These are phyloP conservation scores for Rousettus madagascariensis DNA, from an alignment of 2,797 vertebrate species.

Conservation along the genomic window DNA sequence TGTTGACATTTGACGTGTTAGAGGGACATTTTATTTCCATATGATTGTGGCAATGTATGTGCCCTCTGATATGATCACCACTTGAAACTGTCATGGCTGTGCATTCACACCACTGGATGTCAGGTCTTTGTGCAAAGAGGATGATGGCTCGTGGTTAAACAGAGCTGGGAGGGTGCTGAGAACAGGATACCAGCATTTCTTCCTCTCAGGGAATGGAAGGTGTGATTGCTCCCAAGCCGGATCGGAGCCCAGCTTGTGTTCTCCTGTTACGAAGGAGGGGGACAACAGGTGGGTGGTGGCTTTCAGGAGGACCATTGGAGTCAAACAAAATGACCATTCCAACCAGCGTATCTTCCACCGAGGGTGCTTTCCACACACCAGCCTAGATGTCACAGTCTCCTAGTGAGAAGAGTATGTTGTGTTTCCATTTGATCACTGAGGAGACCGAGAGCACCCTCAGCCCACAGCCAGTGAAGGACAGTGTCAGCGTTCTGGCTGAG, in stretches of 20 bases:
- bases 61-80: not conserved
- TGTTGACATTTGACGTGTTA: not conserved
- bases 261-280: not conserved
- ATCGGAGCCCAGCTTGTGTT: not conserved
- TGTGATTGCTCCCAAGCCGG: not conserved
- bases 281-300: not conserved
- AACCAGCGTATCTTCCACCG: not conserved
- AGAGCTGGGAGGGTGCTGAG: not conserved
- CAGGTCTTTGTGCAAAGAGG: not conserved
- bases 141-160: not conserved
- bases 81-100: not conserved
- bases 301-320: not conserved
- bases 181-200: not conserved
- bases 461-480: rapidly evolving
- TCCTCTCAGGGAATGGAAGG: not conserved
- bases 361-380: not conserved
- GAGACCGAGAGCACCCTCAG: not conserved
- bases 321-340: not conserved
- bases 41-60: not conserved
- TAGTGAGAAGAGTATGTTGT: not conserved
- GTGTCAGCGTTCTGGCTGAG: rapidly evolving
- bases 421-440: not conserved
- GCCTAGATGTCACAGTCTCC: not conserved
- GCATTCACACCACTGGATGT: not conserved
- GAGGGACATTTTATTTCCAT: not conserved